Evolutionary conservation across 2,113 vertebrate genomes (phyloP).

Genomic region (Zeus faber): DNA sequence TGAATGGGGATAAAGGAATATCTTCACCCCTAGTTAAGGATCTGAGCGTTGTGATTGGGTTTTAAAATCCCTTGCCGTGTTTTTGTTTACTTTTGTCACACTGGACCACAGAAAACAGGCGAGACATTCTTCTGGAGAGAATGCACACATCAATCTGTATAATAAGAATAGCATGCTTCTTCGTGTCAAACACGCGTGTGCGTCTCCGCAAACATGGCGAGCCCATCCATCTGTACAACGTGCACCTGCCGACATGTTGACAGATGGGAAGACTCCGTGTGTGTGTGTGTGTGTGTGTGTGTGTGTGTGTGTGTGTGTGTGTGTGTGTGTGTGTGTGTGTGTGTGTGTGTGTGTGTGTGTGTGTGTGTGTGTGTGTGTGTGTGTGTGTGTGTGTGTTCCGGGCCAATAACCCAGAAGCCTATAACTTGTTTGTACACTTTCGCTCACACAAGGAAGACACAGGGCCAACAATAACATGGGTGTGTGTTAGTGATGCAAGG

Average conservation of each 20-base stretch:
- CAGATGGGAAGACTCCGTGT: too few species aligned
- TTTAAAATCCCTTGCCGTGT: too few species aligned
- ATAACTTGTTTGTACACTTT: slow-evolving; percentile 50
- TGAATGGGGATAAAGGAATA: too few species aligned
- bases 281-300: slow-evolving; percentile 1
- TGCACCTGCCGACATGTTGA: too few species aligned
- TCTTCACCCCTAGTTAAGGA: too few species aligned
- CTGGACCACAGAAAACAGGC: too few species aligned
- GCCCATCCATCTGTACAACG: background rate
- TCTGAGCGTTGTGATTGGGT: too few species aligned
- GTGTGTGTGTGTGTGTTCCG: slow-evolving; percentile 1
- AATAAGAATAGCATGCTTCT: too few species aligned
- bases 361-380: slow-evolving; percentile 10
- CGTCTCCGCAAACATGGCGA: background rate
- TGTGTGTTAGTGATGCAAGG: background rate
- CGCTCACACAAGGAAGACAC: slow-evolving; percentile 47
- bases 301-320: background rate
- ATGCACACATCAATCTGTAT: too few species aligned
- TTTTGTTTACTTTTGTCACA: too few species aligned
- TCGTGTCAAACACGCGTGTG: too few species aligned
- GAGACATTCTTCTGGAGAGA: too few species aligned
- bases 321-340: slow-evolving; percentile 8
- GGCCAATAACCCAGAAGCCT: slow-evolving; percentile 27
- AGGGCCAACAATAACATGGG: slow-evolving; percentile 38
- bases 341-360: slow-evolving; percentile 30